These are phyloP conservation scores for Quadriops clusia DNA, from an alignment of 2,888 invertebrate genomes.

Conservation along the genomic window DNA sequence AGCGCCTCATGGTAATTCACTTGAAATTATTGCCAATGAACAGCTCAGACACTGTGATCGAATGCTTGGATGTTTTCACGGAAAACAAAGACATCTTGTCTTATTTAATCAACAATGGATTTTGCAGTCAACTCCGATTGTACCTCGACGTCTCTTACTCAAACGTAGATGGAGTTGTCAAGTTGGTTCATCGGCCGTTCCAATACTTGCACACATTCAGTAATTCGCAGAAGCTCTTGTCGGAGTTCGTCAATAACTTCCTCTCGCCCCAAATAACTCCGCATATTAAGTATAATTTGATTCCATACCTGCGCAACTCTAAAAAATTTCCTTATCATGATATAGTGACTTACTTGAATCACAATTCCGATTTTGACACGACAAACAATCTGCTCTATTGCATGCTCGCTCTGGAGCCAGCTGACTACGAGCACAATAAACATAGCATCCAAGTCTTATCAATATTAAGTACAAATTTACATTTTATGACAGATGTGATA, in stretches of 20 bases:
- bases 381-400: conserved; percentile 52
- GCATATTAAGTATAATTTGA: conserved; percentile 53
- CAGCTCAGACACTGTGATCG: conserved; percentile 55
- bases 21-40: conserved; percentile 24
- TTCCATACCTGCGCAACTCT: conserved; percentile 52
- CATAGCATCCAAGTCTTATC: conserved; percentile 39
- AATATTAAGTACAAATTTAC: conserved; percentile 33
- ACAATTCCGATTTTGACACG: conserved; percentile 31
- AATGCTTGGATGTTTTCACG: conserved; percentile 69
- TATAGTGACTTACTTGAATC: conserved; percentile 32
- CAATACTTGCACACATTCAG: conserved; percentile 40
- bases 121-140: conserved; percentile 59
- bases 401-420: conserved; percentile 54
- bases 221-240: conserved; percentile 40
- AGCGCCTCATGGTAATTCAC: conserved; percentile 29
- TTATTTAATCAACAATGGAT: conserved; percentile 50
- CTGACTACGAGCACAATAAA: conserved; percentile 37
- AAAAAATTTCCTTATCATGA: conserved; percentile 40
- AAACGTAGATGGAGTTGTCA: conserved; percentile 56
- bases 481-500: conserved; percentile 32
- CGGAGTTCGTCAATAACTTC: conserved; percentile 53
- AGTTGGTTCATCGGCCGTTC: conserved; percentile 67
- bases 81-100: conserved; percentile 38
- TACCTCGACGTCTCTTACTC: conserved; percentile 56
- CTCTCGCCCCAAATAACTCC: conserved; percentile 54